Percentiles rank a stretch among this genome's conserved stretches.
These are phyloP conservation scores for Zygogramma bicolorata DNA, from an alignment of 2,888 invertebrate species.

Conservation along the genomic window DNA sequence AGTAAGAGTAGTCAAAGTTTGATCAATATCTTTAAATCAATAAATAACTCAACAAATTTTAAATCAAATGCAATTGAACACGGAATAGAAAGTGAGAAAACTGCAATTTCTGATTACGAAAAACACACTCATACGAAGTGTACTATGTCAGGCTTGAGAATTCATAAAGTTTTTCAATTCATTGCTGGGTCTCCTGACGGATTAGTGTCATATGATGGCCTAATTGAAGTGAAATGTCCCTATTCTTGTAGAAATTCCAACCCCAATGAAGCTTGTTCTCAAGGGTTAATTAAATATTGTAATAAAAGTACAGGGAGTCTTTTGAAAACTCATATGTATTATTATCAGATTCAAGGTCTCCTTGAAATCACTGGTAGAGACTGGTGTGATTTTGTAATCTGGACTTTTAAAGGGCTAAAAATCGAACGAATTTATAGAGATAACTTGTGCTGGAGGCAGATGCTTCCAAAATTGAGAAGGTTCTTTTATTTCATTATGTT, in stretches of 20 bases:
- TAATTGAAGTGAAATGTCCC: conserved; percentile 34
- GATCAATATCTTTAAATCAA: not conserved
- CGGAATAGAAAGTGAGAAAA: not conserved
- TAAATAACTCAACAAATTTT: no score
- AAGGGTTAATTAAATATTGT: conserved; percentile 10
- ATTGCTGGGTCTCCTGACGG: conserved; percentile 31
- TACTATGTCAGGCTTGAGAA: conserved; percentile 4
- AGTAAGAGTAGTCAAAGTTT: not conserved
- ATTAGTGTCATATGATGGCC: conserved; percentile 18
- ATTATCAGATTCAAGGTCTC: conserved; percentile 26
- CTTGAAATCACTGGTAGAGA: conserved; percentile 17
- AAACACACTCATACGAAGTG: not conserved
- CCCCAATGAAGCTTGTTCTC: conserved; percentile 6
- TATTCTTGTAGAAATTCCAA: conserved; percentile 6
- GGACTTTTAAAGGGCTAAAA: conserved; percentile 24
- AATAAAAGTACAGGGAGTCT: not conserved
- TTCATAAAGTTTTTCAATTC: conserved; percentile 23
- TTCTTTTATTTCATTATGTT: conserved; percentile 13
- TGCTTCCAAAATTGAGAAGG: conserved; percentile 2
- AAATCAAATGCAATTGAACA: no score
- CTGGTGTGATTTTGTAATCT: conserved; percentile 23
- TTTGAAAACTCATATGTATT: conserved; percentile 15
- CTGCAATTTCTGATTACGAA: not conserved
- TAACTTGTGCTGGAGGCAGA: not conserved
- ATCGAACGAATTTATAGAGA: conserved; percentile 7